Base-by-base conservation (phyloP, 1,140 invertebrate species). In the Thaumetopoea pityocampa region DNA sequence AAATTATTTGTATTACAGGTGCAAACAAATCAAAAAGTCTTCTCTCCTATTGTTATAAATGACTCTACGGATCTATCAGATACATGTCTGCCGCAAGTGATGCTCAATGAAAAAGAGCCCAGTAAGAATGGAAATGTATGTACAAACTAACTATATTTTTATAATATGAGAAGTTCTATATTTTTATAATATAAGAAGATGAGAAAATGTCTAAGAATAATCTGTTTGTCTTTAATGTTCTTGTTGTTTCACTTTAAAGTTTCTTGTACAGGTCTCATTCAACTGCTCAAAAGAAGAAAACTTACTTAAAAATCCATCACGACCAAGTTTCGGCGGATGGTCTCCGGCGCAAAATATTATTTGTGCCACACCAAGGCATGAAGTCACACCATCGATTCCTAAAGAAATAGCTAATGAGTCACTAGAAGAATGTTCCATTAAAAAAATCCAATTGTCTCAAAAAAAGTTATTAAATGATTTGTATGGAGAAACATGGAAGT, bases 401-500 rank as follows among this genome's bases (percentile, higher is more conserved):
- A 60, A 60, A 51, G 74, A 83, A 16, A 41, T 64, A 50, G 57
- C 62, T 2, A 73, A 80, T 22, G 67, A 72, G 36, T 81, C 71
- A 1, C 32, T 54, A 27, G 69, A 81, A 44, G 48, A 77, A 26
- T 84, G 80, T 24, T 73, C 77, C 0, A 66, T 80, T 18, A 69
- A 72, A 28, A 77, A 68, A 66, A 74, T 84, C 17, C 61, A 77
- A 17, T 32, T 51, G 11, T 81, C 74, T 4, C 80, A 84, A 29
- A 77, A 73, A 9, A 84, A 81, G 63, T 17, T 84, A 15, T 34
- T 84, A 0, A 65, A 54, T 23, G 77, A 81, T 9, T 41, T 84
- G 1, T 84, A 84, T 35, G 80, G 80, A 14, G 70, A 81, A 12
- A 47, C 53, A n/a, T 84, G 77, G 77, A 81, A 78, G 42, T 67